A percentile compares a stretch with the other conserved stretches of the same genome.
Evolutionary conservation across 2,797 vertebrate genomes (phyloP).

Genomic region (Neoniphon sammara): DNA sequence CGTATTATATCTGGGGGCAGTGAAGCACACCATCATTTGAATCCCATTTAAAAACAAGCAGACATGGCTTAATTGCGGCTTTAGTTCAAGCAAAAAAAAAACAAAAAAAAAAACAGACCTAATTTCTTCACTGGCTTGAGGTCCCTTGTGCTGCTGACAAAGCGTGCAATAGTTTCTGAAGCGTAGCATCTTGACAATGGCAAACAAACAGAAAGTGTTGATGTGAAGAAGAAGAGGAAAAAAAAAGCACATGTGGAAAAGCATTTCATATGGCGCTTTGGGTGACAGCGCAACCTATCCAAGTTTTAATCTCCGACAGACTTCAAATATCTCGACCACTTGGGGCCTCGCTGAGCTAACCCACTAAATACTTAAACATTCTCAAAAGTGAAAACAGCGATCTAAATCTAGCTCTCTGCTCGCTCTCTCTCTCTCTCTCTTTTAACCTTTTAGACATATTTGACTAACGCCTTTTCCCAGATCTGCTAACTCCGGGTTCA

Average conservation of each 20-base stretch:
- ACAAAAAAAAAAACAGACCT: conserved; percentile 22
- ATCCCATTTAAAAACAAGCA: conserved; percentile 61
- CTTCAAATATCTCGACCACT: not conserved
- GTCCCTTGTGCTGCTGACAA: conserved; percentile 72
- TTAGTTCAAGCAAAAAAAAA: conserved; percentile 42
- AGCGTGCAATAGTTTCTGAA: conserved; percentile 43
- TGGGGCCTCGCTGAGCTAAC: not conserved
- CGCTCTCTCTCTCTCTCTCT: too few species aligned
- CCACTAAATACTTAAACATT: not conserved
- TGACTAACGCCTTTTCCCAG: too few species aligned
- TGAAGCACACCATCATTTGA: conserved; percentile 50
- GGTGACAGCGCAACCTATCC: conserved; percentile 13
- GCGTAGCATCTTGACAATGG: conserved; percentile 44
- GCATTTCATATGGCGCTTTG: conserved; percentile 14
- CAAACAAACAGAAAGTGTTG: conserved; percentile 53
- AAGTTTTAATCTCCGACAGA: conserved; percentile 5
- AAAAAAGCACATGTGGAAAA: not conserved
- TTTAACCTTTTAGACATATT: too few species aligned
- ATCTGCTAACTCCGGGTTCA: too few species aligned
- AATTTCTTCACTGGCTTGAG: conserved; percentile 57
- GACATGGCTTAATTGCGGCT: conserved; percentile 59
- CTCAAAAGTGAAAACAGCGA: too few species aligned
- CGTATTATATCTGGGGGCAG: conserved; percentile 50
- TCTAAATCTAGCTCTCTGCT: too few species aligned
- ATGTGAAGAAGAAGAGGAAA: conserved; percentile 23